Conservation (phyloP, 2,797 vertebrate genomes). For the Myripristis murdjan region DNA sequence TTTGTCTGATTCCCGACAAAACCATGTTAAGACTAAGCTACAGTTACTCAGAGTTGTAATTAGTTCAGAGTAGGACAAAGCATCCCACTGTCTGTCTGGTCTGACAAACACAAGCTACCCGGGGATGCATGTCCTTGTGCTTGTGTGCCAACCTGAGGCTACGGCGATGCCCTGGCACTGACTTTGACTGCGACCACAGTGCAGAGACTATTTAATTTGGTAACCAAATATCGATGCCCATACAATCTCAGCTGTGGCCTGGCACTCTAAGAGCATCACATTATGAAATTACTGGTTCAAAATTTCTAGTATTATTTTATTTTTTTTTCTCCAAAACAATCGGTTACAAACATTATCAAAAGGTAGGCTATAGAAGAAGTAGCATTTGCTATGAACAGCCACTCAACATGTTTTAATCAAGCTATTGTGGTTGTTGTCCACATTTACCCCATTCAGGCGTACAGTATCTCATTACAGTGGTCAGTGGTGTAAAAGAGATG, state of each 20-base stretch:
- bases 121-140: not conserved
- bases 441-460: conserved; percentile 43
- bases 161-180: conserved; percentile 9
- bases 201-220: conserved; percentile 63
- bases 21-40: not conserved
- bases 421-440: conserved; percentile 45
- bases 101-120: conserved; percentile 21
- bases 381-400: not conserved
- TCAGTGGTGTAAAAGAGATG: conserved; percentile 50
- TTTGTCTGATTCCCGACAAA: not conserved
- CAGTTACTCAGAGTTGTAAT: not conserved
- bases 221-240: conserved; percentile 64
- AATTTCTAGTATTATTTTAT: too few relatives aligned
- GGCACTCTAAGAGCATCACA: conserved; percentile 34
- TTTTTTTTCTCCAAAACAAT: conserved; percentile 41
- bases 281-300: conserved; percentile 30
- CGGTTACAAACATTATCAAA: conserved; percentile 74
- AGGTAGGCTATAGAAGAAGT: conserved; percentile 34
- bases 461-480: conserved; percentile 54
- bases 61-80: not conserved
- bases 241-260: conserved; percentile 29
- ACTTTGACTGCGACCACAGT: conserved; percentile 47
- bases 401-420: conserved; percentile 31
- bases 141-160: conserved; percentile 38
- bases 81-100: conserved; percentile 23